phyloP scores from a whole-genome alignment of 2,113 vertebrate species.

The Cinclus mexicanus region DNA sequence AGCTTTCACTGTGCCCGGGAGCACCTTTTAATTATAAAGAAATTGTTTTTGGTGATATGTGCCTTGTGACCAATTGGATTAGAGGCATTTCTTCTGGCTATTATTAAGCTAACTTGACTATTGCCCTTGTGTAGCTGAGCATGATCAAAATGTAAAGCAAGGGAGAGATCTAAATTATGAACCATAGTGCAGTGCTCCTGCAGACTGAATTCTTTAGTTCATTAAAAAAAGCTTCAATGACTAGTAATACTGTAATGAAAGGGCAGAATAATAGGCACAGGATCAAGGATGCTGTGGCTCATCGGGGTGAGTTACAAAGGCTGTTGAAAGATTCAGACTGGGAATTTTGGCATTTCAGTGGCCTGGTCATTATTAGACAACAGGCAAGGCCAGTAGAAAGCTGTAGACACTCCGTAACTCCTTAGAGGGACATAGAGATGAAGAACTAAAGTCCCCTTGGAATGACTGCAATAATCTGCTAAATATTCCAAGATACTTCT shows the following conservation, averaged over 20 bases:
- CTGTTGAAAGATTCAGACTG: not conserved
- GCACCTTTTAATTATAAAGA: constrained; percentile 77
- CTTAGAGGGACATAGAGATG: not conserved
- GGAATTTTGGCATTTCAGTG: not conserved
- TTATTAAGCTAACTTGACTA: constrained; percentile 71
- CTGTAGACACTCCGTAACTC: not conserved
- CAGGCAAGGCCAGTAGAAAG: not conserved
- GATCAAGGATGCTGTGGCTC: constrained; percentile 16
- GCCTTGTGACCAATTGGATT: constrained; percentile 76
- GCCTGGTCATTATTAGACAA: not conserved
- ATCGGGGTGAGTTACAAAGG: not conserved
- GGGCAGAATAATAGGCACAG: not conserved
- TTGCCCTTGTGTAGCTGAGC: constrained; percentile 61
- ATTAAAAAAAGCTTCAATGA: constrained; percentile 1
- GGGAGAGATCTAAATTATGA: constrained; percentile 56
- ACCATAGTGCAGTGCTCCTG: not conserved
- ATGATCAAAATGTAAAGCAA: constrained; percentile 71
- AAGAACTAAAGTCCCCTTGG: not conserved
- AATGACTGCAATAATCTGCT: not conserved
- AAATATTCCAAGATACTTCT: not conserved
- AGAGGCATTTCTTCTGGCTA: constrained; percentile 73
- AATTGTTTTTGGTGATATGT: constrained; percentile 75
- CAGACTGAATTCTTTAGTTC: constrained; percentile 41
- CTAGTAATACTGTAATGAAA: constrained; percentile 43
- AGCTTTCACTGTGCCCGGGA: constrained; percentile 47